Percentiles rank a stretch among this genome's conserved stretches.
Evolutionary conservation across 2,888 invertebrate genomes (phyloP).

Genomic region (Anthophora plumipes): DNA sequence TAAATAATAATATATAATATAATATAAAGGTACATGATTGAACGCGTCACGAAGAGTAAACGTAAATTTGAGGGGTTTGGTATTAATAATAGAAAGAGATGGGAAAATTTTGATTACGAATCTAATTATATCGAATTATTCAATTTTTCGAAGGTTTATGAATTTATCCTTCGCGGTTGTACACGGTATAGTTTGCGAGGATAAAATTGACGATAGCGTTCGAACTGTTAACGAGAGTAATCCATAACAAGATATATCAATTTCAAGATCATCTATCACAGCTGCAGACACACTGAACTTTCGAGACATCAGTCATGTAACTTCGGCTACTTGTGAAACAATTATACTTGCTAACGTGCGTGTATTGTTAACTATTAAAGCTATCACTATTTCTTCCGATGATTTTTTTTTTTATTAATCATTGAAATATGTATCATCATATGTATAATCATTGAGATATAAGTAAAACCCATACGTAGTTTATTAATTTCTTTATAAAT

Average conservation of each 20-base stretch:
- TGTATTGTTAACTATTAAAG: background rate
- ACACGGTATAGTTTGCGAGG: background rate
- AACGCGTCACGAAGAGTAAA: background rate
- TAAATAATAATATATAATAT: background rate
- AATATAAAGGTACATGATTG: background rate
- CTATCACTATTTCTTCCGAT: background rate
- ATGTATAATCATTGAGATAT: too few relatives aligned
- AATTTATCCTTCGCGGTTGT: background rate
- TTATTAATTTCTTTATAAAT: too few relatives aligned
- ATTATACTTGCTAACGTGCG: background rate
- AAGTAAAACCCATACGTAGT: too few relatives aligned
- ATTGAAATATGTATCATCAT: too few relatives aligned
- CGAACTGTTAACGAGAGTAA: background rate
- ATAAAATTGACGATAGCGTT: background rate
- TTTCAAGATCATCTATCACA: conserved; percentile 16
- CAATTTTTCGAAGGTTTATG: background rate
- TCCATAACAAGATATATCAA: conserved; percentile 6
- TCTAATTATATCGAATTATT: background rate
- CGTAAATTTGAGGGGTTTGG: background rate
- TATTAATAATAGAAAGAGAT: background rate
- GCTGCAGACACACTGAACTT: background rate
- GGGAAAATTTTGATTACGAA: background rate
- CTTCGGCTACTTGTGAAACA: background rate
- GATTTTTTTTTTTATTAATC: background rate
- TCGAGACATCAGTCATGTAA: background rate